These are phyloP conservation scores for Aphidius gifuensis DNA, from an alignment of 1,140 invertebrate genomes.

Conservation along the genomic window DNA sequence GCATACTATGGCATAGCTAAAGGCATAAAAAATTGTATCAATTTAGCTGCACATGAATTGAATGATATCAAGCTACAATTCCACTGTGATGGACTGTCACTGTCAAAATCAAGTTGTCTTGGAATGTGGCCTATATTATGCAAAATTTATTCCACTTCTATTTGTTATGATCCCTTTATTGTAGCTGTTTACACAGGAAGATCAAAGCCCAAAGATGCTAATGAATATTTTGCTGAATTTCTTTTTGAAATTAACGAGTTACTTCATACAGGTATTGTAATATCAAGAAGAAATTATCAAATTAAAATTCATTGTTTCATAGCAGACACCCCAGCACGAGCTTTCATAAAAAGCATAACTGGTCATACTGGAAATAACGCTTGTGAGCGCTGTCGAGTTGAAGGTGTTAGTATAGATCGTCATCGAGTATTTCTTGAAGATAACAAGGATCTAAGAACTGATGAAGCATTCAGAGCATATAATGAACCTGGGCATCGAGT, in stretches of 20 bases:
- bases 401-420: constrained; percentile 7
- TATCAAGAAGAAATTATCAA: constrained; percentile 9
- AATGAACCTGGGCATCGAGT: constrained; percentile 9
- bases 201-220: constrained; percentile 15
- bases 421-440: constrained; percentile 10
- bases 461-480: constrained; percentile 19
- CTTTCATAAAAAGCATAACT: constrained; percentile 11
- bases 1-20: no score
- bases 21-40: no score
- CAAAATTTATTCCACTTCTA: constrained; percentile 7
- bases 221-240: constrained; percentile 21
- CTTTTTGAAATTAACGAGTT: constrained; percentile 24
- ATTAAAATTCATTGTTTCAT: constrained; percentile 19
- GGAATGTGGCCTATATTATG: constrained; percentile 21
- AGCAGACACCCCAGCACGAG: constrained; percentile 19
- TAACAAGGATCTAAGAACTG: constrained; percentile 1
- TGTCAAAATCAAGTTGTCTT: constrained; percentile 15
- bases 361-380: constrained; percentile 17
- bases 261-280: constrained; percentile 12
- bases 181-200: constrained; percentile 20
- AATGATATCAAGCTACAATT: no score
- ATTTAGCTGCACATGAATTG: no score
- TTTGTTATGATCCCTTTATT: constrained; percentile 20
- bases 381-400: constrained; percentile 20
- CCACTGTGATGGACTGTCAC: constrained; percentile 9